Conservation (phyloP, 2,797 vertebrate genomes). For the Scleropages formosus region DNA sequence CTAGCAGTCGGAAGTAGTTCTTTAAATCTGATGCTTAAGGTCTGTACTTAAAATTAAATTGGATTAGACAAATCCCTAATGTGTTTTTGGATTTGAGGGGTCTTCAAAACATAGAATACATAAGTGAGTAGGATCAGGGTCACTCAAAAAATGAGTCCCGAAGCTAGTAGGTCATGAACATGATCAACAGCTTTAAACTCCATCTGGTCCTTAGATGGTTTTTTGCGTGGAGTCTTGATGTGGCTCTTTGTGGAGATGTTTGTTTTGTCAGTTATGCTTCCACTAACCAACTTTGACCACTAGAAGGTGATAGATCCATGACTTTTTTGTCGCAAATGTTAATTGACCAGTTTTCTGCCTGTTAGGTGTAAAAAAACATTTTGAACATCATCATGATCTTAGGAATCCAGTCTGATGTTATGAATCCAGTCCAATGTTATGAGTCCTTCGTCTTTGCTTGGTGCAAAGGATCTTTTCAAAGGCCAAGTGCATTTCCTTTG, state of each 20-base stretch:
- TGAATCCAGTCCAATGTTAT: neutral
- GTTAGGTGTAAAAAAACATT: no score
- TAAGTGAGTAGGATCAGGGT: no score
- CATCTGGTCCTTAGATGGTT: neutral
- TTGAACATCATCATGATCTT: no score
- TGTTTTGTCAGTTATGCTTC: neutral
- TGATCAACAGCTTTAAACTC: neutral
- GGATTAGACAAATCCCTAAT: slow-evolving; percentile 67
- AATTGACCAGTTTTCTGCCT: neutral
- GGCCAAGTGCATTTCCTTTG: slow-evolving; percentile 34
- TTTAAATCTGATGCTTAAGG: slow-evolving; percentile 57
- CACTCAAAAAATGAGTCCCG: neutral
- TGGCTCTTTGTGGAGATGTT: neutral
- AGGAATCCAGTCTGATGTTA: neutral
- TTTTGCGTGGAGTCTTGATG: neutral
- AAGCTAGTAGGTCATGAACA: neutral
- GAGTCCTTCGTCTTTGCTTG: neutral
- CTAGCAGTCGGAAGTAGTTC: slow-evolving; percentile 35
- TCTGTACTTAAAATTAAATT: slow-evolving; percentile 66
- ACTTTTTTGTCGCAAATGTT: neutral
- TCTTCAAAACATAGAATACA: neutral
- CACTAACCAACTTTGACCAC: slow-evolving; percentile 50
- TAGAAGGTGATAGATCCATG: slow-evolving; percentile 53
- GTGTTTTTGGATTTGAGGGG: slow-evolving; percentile 49
- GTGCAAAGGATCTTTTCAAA: slow-evolving; percentile 9